Evolutionary conservation across 2,113 vertebrate genomes (phyloP).

Genomic region (Anolis sagrei): DNA sequence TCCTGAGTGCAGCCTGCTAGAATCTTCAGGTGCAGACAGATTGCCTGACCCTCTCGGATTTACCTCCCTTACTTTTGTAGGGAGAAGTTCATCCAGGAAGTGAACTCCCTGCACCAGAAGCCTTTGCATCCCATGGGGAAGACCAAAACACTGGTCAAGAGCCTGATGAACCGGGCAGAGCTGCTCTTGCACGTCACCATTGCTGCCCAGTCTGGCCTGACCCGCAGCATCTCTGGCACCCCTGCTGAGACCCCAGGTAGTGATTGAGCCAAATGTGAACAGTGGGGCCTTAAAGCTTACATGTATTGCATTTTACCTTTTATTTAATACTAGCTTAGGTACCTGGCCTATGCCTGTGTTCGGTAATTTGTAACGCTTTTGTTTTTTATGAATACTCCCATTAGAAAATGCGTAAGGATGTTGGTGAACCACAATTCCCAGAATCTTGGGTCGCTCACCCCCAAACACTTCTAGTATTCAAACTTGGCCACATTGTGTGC

Average conservation of each 20-base stretch:
- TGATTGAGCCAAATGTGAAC: background rate
- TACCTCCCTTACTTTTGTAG: slow-evolving; percentile 67
- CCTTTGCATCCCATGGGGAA: slow-evolving; percentile 85
- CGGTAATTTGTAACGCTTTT: too few relatives aligned
- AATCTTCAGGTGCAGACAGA: background rate
- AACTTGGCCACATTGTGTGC: too few relatives aligned
- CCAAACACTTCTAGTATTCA: too few relatives aligned
- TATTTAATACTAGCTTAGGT: too few relatives aligned
- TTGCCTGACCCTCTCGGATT: slow-evolving; percentile 33
- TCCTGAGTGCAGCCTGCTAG: background rate
- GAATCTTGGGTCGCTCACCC: too few relatives aligned
- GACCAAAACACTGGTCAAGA: slow-evolving; percentile 92
- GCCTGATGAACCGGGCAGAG: slow-evolving; percentile 96
- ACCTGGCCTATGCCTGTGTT: too few relatives aligned
- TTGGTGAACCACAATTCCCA: too few relatives aligned
- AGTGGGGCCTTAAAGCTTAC: too few relatives aligned
- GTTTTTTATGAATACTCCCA: too few relatives aligned
- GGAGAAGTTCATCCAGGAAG: slow-evolving; percentile 97
- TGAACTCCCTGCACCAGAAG: slow-evolving; percentile 86
- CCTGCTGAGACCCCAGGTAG: slow-evolving; percentile 92
- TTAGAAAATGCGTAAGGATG: too few relatives aligned
- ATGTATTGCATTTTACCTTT: too few relatives aligned
- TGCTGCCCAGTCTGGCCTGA: slow-evolving; percentile 89
- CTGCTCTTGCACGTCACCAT: slow-evolving; percentile 95
- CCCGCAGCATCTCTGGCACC: slow-evolving; percentile 88